Base-by-base conservation (phyloP, 2,113 vertebrate species). In the Rhea americana region DNA sequence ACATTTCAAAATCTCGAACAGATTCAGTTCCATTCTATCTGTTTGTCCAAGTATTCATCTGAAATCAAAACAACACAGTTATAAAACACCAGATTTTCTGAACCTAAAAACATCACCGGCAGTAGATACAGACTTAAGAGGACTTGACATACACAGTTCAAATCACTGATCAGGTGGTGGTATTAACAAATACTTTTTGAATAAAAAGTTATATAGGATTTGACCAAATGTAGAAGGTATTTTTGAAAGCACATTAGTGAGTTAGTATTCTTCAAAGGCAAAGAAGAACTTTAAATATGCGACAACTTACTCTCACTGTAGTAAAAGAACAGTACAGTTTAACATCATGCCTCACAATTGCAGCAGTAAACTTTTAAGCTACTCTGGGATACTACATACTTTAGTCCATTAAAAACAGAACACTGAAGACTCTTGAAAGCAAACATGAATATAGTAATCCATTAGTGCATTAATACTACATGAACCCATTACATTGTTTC, bases 391-490 rank as follows among this genome's bases (percentile, higher is more conserved):
- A 94, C 35, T 26, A 43, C 74, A 65, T 59, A 93, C 41, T 84
- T 39, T 89, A 71, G 91, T 30, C 43, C 82, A 96, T 92, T 95
- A 93, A 87, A 94, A 89, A 32, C 68, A 82, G 93, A 96, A 93
- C 87, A 56, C 15, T 26, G 39, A 62, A 82, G 79, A 82, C 66
- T 37, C 73, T 94, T 96, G 85, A 96, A 94, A 96, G 94, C 91
- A 94, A 97, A 95, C 85, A 92, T 67, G 78, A 81, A 55, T 55
- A 88, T 85, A 83, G 66, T 18, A 91, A 97, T 89, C 93, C 96
- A 97, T 96, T 96, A 97, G 66, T 80, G 22, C 93, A 97, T 94
- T 97, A 97, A 96, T 96, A 91, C 71, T 92, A 87, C 58, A 96
- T 94, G 88, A 97, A 94, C n/a, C 18, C 79, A 86, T 94, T 94